These are phyloP conservation scores for Stegostoma tigrinum DNA, from an alignment of 2,113 vertebrate genomes.

Conservation along the genomic window DNA sequence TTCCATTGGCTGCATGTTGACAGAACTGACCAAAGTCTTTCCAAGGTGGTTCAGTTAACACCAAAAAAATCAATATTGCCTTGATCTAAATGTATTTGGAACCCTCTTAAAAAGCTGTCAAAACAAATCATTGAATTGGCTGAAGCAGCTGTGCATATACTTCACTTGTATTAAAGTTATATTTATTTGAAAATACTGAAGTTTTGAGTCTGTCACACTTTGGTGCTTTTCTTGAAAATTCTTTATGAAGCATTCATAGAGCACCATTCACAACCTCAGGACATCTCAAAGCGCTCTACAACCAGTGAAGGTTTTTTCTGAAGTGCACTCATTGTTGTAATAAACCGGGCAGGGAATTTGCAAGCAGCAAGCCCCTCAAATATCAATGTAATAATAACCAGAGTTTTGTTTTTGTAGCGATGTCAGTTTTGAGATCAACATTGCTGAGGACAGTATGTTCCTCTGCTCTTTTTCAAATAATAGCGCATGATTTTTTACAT, in stretches of 20 bases:
- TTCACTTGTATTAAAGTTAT: neutral
- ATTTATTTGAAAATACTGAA: neutral
- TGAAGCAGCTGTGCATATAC: neutral
- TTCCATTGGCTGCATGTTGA: neutral
- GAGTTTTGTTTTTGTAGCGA: neutral
- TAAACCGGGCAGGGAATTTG: neutral
- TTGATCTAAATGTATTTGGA: neutral
- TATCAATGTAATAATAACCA: neutral
- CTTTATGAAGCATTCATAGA: neutral
- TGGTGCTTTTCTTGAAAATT: too few relatives aligned
- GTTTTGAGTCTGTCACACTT: neutral
- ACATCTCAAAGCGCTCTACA: neutral
- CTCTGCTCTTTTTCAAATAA: neutral
- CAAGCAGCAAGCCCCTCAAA: neutral
- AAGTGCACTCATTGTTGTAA: neutral
- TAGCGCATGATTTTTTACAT: neutral
- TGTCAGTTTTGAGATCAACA: neutral
- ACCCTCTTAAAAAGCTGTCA: neutral
- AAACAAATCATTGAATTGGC: neutral
- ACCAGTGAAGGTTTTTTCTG: neutral
- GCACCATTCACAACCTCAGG: neutral
- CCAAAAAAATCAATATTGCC: neutral
- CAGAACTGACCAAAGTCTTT: conserved; percentile 5
- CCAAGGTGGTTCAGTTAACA: neutral
- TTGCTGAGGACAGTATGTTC: neutral